phyloP scores from a whole-genome alignment of 2,113 vertebrate genomes.

The Neoarius graeffei region DNA sequence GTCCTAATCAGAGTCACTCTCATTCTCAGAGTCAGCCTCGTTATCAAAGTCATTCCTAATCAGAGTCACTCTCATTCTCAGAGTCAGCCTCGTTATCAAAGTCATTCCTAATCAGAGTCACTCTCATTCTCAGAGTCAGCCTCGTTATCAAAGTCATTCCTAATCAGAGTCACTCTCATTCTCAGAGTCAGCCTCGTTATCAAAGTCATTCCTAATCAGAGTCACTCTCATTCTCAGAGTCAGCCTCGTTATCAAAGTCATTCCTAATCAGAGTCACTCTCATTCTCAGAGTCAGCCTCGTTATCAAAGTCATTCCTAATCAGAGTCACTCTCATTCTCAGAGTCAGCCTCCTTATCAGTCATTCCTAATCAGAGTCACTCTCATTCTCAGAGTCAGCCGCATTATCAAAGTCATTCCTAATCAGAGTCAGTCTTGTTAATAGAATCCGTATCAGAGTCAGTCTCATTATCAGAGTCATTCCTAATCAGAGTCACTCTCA shows the following conservation, averaged over 20 bases:
- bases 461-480: too few relatives aligned
- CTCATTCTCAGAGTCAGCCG: background rate
- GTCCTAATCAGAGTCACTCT: background rate
- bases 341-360: background rate
- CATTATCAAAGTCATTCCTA: background rate
- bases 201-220: too few relatives aligned
- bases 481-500: background rate
- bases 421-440: background rate
- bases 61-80: background rate
- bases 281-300: background rate
- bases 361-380: background rate
- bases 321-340: too few relatives aligned
- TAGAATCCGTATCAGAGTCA: background rate
- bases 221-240: too few relatives aligned
- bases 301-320: background rate
- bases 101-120: too few relatives aligned
- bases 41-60: background rate
- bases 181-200: background rate
- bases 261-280: background rate
- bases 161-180: background rate
- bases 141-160: rapidly evolving
- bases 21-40: background rate
- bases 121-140: too few relatives aligned
- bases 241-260: background rate
- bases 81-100: background rate